Base-by-base conservation (phyloP, 2,888 invertebrate species). In the Habrosyne pyritoides region DNA sequence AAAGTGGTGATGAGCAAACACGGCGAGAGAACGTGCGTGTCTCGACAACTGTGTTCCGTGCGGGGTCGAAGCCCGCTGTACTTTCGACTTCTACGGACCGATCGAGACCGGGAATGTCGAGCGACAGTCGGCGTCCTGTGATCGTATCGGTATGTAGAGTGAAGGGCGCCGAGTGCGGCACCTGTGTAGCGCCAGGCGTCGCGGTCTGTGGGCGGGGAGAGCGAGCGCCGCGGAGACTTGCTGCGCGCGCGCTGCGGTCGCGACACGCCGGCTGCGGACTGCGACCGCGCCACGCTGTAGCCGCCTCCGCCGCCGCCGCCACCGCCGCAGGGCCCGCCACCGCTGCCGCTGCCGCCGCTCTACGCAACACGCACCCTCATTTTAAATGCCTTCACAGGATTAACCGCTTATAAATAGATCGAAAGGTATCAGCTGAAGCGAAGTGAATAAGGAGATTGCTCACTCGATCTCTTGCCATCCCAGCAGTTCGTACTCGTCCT, bases 201-300 rank as follows among this genome's bases (percentile, higher is more conserved):
- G 69, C 85, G 83, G 74, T 87, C 95, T 78, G 96, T 95, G 55
- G 97, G 96, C 54, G 97, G 97, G 59, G 97, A 97, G 64, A 97
- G 93, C 76, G 97, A 97, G 75, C 97, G 94, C 59, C 96, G 94
- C 67, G 97, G 97, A 71, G 97, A 97, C 91, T 96, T 97, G 85
- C 96, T 96, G 74, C 96, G 94, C 53, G 95, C 95, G 60, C 96
- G 93, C 56, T 84, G 79, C 54, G 85, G 76, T 61, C 86, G 80
- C 62, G 81, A 80, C 55, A 85, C 89, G 47, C 97, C 97, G 57
- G 97, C 97, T 57, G 97, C 97, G 57, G 97, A 97, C 89, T 97
- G 97, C 77, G 97, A 97, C 68, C 97, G 94, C 81, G 96, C 96
- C 95, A 84, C 87, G 77, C 79, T 76, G 82, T 86, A 88, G 28